A percentile compares a stretch with the other conserved stretches of the same genome.
These are phyloP conservation scores for Bellardia pandia DNA, from an alignment of 2,888 invertebrate species.

Conservation along the genomic window DNA sequence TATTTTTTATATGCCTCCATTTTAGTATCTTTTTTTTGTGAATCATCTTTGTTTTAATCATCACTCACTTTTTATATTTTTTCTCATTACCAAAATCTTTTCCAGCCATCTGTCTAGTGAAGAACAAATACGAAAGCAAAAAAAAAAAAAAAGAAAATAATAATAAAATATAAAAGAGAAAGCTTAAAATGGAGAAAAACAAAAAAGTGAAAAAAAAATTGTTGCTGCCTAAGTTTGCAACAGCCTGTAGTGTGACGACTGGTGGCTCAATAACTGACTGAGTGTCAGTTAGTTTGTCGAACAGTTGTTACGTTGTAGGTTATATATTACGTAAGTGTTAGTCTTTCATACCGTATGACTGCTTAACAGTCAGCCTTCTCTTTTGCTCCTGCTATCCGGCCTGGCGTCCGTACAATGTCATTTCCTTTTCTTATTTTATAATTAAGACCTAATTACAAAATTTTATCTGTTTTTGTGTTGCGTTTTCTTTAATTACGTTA, in stretches of 20 bases:
- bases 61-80: conserved; percentile 47
- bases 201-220: background rate
- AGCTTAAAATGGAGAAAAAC: conserved; percentile 25
- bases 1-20: conserved; percentile 33
- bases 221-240: background rate
- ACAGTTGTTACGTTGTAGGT: conserved; percentile 2
- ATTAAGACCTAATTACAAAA: conserved; percentile 74
- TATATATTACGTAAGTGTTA: background rate
- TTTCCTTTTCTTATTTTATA: conserved; percentile 68
- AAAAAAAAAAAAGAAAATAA: background rate
- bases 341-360: background rate
- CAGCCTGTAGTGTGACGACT: conserved; percentile 34
- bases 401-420: conserved; percentile 51
- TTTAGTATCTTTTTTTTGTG: background rate
- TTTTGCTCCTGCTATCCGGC: background rate
- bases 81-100: conserved; percentile 62
- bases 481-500: conserved; percentile 68
- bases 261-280: conserved; percentile 11
- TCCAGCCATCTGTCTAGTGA: conserved; percentile 60
- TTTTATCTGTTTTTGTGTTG: conserved; percentile 67
- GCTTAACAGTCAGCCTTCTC: background rate
- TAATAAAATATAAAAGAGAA: conserved; percentile 23
- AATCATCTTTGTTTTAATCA: conserved; percentile 57
- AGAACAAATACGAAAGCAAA: conserved; percentile 18
- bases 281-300: background rate